Conservation (phyloP, 2,888 invertebrate genomes). For the Bellardia pandia region DNA sequence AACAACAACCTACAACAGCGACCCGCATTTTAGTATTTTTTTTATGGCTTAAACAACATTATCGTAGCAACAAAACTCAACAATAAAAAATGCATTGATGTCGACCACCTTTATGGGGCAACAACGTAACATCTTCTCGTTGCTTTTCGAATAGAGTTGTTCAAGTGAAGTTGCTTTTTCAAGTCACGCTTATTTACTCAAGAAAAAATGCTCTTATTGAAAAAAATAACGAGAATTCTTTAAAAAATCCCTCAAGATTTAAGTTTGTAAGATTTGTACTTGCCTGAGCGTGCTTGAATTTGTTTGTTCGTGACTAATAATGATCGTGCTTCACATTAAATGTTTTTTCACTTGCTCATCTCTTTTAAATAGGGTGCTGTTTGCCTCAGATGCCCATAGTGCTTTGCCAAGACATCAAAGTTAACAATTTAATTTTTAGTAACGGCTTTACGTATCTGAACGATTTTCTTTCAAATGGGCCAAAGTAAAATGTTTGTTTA, state of each 20-base stretch:
- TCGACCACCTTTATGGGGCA: constrained; percentile 71
- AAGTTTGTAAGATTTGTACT: too few species aligned
- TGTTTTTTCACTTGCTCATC: too few species aligned
- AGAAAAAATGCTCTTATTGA: too few species aligned
- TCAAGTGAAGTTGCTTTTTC: neutral
- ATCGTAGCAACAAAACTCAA: constrained; percentile 37
- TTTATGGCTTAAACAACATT: constrained; percentile 66
- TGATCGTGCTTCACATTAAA: too few species aligned
- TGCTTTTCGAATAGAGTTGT: neutral
- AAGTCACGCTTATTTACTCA: too few species aligned
- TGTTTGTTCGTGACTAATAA: too few species aligned
- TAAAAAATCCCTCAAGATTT: too few species aligned
- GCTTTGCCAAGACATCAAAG: neutral
- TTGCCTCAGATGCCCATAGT: constrained; percentile 1
- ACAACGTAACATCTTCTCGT: constrained; percentile 57
- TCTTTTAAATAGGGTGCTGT: neutral
- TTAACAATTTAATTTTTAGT: neutral
- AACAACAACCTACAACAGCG: constrained; percentile 31
- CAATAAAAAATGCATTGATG: constrained; percentile 47
- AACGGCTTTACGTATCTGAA: neutral
- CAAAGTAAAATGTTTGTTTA: too few species aligned
- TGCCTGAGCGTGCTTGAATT: too few species aligned
- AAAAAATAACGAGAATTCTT: too few species aligned
- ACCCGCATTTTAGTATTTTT: constrained; percentile 55
- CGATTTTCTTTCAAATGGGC: too few species aligned